Percentiles rank a stretch among this genome's conserved stretches.
Conservation (phyloP, 2,113 vertebrate genomes). For the Myrmecobius fasciatus region DNA sequence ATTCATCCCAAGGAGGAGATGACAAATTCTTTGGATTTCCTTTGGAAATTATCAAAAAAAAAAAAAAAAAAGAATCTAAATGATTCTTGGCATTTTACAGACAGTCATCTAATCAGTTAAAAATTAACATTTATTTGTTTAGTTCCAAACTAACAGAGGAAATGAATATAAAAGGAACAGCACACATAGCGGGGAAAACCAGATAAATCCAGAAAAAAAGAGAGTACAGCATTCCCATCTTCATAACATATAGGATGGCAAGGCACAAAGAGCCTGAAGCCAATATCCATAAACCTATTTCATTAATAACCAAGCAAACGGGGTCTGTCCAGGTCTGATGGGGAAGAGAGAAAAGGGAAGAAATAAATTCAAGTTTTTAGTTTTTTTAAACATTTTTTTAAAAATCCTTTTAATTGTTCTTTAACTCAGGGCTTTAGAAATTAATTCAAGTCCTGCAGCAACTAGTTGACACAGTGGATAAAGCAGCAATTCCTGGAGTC, state of each 20-base stretch:
- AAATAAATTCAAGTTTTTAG: slow-evolving; percentile 19
- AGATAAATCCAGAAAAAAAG: slow-evolving; percentile 26
- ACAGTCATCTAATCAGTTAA: slow-evolving; percentile 32
- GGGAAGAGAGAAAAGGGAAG: background rate
- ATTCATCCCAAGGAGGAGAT: background rate
- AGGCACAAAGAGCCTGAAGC: background rate
- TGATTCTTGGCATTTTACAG: background rate
- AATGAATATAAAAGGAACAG: background rate
- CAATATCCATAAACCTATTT: background rate
- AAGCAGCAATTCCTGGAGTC: background rate
- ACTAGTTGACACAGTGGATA: background rate
- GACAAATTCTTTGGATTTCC: background rate
- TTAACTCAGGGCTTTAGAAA: background rate
- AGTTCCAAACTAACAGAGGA: slow-evolving; percentile 35
- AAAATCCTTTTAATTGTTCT: background rate
- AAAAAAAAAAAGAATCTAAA: background rate
- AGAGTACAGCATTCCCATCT: slow-evolving; percentile 22
- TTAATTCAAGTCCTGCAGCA: background rate
- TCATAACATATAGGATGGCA: background rate
- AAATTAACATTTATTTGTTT: slow-evolving; percentile 43
- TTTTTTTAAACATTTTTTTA: background rate
- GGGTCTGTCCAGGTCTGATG: background rate
- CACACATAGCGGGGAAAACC: background rate
- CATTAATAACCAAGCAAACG: background rate
- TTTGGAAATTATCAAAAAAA: slow-evolving; percentile 22